A percentile compares a stretch with the other conserved stretches of the same genome.
Conservation (phyloP, 2,888 invertebrate species). For the Apotomis capreana region DNA sequence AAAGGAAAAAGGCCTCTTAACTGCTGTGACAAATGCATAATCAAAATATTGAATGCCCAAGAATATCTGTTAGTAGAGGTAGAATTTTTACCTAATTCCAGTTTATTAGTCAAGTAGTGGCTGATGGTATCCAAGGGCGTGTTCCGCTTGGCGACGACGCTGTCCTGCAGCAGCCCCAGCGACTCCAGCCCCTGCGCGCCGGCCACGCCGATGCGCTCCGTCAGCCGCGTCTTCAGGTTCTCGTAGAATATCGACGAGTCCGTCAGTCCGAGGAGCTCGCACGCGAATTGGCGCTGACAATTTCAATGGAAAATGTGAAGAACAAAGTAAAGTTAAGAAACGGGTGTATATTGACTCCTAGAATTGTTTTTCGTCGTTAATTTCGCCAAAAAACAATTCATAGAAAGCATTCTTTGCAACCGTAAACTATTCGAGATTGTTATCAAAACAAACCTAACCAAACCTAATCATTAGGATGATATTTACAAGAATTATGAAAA, state of each 20-base stretch:
- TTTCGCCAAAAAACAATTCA: too few species aligned
- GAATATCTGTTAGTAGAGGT: too few species aligned
- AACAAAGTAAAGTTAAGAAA: neutral
- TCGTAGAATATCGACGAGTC: slow-evolving; percentile 96
- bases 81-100: slow-evolving; percentile 86
- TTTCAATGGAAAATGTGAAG: slow-evolving; percentile 2
- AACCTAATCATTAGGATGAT: too few species aligned
- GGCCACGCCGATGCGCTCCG: slow-evolving; percentile 89
- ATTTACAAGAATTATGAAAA: too few species aligned
- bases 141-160: slow-evolving; percentile 90
- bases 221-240: slow-evolving; percentile 92
- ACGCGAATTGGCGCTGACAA: slow-evolving; percentile 90
- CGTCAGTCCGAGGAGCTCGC: slow-evolving; percentile 91
- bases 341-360: too few species aligned
- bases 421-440: too few species aligned
- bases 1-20: too few species aligned
- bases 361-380: too few species aligned
- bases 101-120: slow-evolving; percentile 91
- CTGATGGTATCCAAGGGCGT: slow-evolving; percentile 97
- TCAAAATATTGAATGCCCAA: too few species aligned
- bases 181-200: slow-evolving; percentile 91
- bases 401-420: too few species aligned
- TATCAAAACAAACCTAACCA: too few species aligned
- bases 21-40: too few species aligned
- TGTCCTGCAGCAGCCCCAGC: slow-evolving; percentile 94